Base-by-base conservation (phyloP, 2,888 invertebrate species). In the Acleris cristana region DNA sequence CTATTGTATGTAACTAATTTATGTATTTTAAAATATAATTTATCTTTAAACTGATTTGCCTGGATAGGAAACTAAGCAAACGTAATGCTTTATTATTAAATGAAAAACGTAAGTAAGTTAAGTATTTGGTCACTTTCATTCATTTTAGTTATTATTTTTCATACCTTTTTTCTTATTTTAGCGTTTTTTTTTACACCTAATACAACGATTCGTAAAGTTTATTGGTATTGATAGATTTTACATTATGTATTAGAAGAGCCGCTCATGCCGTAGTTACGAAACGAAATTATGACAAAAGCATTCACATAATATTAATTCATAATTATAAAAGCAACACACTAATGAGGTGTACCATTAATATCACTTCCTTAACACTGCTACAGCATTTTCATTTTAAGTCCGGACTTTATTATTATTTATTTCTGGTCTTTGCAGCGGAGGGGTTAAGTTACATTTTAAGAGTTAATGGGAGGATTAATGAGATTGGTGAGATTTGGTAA, bases 371-470 rank as follows among this genome's bases (percentile, higher is more conserved):
- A 79, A 80, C 83, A 83, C 81, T 80, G 77, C 80, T 82, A 92
- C 93, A 93, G 85, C 85, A 88, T 90, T 93, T 92, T 90, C 89
- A 80, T 93, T 92, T 93, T 92, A 93, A 90, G 85, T 81, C 78
- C 74, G 86, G 81, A 82, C 80, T 82, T 84, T 83, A 88, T 88
- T 83, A 83, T 84, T 88, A 89, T 90, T 89, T 90, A 89, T 85
- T 82, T 80, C 73, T 74, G 64, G 66, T 66, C 64, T 69, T 63
- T 49, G 56, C 62, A 52, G 57, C 44, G 21, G 64, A 48, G 64
- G 64, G 60, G 66, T 69, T 72, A 64, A 62, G 45, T 48, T 65
- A 61, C 26, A 30, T 51, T 51, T 62, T 61, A 30, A 52, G n/a
- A 56, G 21, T 51, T 52, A 62, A 63, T 65, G 65, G 55, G 63